Percentiles rank a stretch among this genome's conserved stretches.
Conservation (phyloP, 1,140 invertebrate genomes). For the Drosophila yakuba region DNA sequence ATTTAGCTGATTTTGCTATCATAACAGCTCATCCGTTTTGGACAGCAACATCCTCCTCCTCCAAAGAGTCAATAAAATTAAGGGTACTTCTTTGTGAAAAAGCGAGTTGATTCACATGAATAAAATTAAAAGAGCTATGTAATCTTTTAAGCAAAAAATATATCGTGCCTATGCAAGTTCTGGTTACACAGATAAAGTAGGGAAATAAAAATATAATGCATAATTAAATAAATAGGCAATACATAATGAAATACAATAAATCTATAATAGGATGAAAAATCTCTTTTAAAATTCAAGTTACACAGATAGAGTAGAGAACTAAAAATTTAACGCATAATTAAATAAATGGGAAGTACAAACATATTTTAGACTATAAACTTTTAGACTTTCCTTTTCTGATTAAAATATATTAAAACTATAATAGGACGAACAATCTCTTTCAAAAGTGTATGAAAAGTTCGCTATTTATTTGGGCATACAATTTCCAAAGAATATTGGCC, state of each 20-base stretch:
- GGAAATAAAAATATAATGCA: too few relatives aligned
- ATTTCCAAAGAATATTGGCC: slow-evolving; percentile 56
- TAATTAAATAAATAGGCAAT: too few relatives aligned
- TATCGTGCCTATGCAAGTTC: not conserved
- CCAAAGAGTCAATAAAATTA: slow-evolving; percentile 53
- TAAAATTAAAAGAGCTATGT: too few relatives aligned
- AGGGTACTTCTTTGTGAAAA: slow-evolving; percentile 29
- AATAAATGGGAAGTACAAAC: too few relatives aligned
- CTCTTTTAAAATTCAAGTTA: not conserved
- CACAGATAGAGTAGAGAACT: too few relatives aligned
- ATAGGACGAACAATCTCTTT: not conserved
- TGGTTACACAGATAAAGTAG: too few relatives aligned
- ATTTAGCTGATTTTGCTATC: slow-evolving; percentile 59
- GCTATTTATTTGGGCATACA: slow-evolving; percentile 20
- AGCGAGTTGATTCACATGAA: too few relatives aligned
- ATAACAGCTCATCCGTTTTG: slow-evolving; percentile 57
- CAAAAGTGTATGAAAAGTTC: slow-evolving; percentile 46
- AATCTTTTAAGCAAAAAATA: not conserved
- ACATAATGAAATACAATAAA: too few relatives aligned
- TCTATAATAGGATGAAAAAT: not conserved
- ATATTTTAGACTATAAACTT: too few relatives aligned
- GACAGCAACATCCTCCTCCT: slow-evolving; percentile 13
- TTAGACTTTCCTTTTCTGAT: too few relatives aligned
- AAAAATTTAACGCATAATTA: too few relatives aligned
- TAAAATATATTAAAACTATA: too few relatives aligned